Evolutionary conservation across 1,140 invertebrate species (phyloP).

Genomic region (Lepidurus apus): DNA sequence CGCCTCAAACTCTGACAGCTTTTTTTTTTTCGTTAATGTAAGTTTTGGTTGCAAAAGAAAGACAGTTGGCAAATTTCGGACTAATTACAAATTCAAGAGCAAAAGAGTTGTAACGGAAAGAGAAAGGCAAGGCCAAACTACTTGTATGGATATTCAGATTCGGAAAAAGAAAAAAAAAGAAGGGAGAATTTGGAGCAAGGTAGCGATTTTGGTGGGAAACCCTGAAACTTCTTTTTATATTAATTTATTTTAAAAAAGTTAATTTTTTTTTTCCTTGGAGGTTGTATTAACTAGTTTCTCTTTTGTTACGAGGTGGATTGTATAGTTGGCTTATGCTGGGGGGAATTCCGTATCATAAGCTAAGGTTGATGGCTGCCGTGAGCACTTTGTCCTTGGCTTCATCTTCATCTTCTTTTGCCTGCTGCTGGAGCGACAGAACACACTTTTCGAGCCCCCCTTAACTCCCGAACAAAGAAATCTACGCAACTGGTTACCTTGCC

Average conservation of each 20-base stretch:
- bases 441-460: neutral
- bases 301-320: neutral
- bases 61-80: neutral
- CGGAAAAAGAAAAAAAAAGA: neutral
- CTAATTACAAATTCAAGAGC: neutral
- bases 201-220: neutral
- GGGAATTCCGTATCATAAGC: neutral
- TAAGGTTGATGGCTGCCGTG: constrained; percentile 12
- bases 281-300: neutral
- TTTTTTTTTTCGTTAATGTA: neutral
- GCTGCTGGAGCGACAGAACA: neutral
- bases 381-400: constrained; percentile 18
- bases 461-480: neutral
- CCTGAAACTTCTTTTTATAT: neutral
- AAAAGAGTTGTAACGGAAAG: neutral
- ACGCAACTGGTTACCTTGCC: neutral
- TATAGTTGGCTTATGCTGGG: neutral
- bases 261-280: neutral
- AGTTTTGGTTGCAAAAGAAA: neutral
- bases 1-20: neutral
- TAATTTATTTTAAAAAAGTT: neutral
- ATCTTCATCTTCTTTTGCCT: neutral
- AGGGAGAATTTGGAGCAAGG: neutral
- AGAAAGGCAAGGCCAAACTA: neutral
- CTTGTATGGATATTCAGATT: neutral